These are phyloP conservation scores for Darevskia mixta DNA, from an alignment of 2,797 vertebrate species.

Conservation along the genomic window DNA sequence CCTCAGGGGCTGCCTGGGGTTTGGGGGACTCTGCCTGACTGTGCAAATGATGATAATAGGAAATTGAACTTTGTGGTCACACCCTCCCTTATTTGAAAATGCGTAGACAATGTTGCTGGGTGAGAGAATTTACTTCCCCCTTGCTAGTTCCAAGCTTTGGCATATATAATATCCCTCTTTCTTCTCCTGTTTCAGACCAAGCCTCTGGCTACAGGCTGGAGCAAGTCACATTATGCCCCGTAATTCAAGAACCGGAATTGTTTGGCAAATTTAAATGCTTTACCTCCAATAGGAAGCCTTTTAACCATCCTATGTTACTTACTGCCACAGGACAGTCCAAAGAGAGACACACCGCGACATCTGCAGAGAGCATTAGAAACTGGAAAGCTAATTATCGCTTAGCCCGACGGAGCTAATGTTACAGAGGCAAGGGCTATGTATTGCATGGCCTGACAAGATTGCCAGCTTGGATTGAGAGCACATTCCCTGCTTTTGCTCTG, in stretches of 20 bases:
- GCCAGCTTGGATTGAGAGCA: slow-evolving; percentile 4
- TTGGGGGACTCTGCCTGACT: too few species aligned
- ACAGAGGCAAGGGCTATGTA: background rate
- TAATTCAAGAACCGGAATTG: background rate
- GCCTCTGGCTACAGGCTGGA: background rate
- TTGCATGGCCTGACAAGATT: background rate
- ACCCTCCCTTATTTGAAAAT: background rate
- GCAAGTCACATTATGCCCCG: background rate
- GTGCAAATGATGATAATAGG: too few species aligned
- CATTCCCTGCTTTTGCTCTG: background rate
- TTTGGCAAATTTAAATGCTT: background rate
- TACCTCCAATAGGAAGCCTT: background rate
- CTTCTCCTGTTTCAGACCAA: background rate
- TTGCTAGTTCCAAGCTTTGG: background rate
- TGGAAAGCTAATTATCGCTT: slow-evolving; percentile 23
- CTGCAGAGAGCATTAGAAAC: background rate
- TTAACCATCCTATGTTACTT: background rate
- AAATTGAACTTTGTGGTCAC: background rate
- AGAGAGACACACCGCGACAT: background rate
- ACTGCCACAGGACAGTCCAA: background rate
- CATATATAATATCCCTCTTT: background rate
- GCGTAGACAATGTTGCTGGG: background rate
- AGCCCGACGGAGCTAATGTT: background rate
- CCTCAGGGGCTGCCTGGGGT: too few species aligned
- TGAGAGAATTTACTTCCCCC: background rate